phyloP scores from a whole-genome alignment of 92 coral and sea anemone genomes.

The Siderastrea radians region DNA sequence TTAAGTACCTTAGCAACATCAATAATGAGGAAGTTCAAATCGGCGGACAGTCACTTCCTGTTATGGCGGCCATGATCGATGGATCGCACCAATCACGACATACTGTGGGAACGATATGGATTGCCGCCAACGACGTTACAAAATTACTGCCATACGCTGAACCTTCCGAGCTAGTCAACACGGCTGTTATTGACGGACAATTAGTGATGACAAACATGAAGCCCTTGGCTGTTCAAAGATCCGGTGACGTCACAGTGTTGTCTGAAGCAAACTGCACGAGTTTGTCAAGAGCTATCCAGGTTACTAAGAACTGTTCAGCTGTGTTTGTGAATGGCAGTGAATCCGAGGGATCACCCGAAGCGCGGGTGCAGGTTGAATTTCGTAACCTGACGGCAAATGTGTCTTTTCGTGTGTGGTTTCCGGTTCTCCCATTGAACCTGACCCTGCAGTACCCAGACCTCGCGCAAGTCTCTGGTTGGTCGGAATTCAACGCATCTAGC shows the following conservation, averaged over 20 bases:
- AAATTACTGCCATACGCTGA: slow-evolving; percentile 51
- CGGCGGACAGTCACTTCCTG: slow-evolving; percentile 48
- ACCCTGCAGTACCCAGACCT: slow-evolving; percentile 41
- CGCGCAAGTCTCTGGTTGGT: slow-evolving; percentile 65
- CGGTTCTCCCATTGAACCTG: slow-evolving; percentile 50
- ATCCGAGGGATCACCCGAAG: slow-evolving; percentile 47
- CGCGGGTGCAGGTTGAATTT: slow-evolving; percentile 33
- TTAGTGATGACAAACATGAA: slow-evolving; percentile 31
- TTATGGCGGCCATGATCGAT: slow-evolving; percentile 68
- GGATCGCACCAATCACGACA: slow-evolving; percentile 42
- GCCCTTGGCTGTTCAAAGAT: slow-evolving; percentile 48
- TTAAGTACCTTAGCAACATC: slow-evolving; percentile 53
- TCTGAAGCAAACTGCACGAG: slow-evolving; percentile 57
- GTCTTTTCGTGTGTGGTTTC: slow-evolving; percentile 70
- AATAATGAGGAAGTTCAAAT: slow-evolving; percentile 66
- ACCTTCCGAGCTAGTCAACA: slow-evolving; percentile 61
- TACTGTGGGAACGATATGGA: slow-evolving; percentile 42
- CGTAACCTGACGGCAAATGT: slow-evolving; percentile 34
- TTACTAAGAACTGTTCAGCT: slow-evolving; percentile 53
- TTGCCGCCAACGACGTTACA: slow-evolving; percentile 28
- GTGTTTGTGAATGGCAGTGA: slow-evolving; percentile 64
- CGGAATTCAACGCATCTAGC: slow-evolving; percentile 5
- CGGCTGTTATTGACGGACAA: slow-evolving; percentile 63
- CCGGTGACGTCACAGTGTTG: slow-evolving; percentile 50
- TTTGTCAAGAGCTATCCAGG: slow-evolving; percentile 57